phyloP scores from a whole-genome alignment of 2,113 vertebrate genomes.

The Spheniscus mendiculus region DNA sequence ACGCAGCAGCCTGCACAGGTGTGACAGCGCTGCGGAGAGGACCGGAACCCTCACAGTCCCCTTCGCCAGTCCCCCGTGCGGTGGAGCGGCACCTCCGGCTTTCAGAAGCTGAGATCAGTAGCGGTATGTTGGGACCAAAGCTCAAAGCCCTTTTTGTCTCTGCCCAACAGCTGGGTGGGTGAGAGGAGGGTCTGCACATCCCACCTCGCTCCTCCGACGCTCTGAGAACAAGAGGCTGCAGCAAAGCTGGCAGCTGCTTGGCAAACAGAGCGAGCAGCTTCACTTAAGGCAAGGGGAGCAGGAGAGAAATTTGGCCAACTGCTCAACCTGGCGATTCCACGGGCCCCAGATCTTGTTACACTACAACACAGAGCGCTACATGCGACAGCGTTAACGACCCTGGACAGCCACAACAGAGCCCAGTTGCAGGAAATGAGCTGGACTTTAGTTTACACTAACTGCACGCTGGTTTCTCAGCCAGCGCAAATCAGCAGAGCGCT shows the following conservation, averaged over 20 bases:
- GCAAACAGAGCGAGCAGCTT: background rate
- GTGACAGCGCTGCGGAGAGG: background rate
- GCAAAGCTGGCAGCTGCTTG: background rate
- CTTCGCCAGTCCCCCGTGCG: background rate
- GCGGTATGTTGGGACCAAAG: background rate
- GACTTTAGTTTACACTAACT: background rate
- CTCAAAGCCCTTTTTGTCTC: background rate
- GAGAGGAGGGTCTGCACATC: background rate
- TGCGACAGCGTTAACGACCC: background rate
- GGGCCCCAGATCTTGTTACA: background rate
- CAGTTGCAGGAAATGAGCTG: background rate
- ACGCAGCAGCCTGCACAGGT: background rate
- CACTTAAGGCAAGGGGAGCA: background rate
- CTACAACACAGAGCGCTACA: background rate
- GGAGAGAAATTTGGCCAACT: background rate
- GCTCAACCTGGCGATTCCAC: background rate
- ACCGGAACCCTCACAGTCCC: background rate
- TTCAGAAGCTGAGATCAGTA: background rate
- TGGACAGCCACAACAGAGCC: background rate
- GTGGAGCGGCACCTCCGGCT: background rate
- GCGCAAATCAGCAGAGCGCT: background rate
- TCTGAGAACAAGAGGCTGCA: fast-evolving
- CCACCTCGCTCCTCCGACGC: background rate
- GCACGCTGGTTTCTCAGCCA: no score
- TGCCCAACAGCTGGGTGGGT: background rate